Conservation (phyloP, 2,113 vertebrate genomes). For the Chitala chitala region DNA sequence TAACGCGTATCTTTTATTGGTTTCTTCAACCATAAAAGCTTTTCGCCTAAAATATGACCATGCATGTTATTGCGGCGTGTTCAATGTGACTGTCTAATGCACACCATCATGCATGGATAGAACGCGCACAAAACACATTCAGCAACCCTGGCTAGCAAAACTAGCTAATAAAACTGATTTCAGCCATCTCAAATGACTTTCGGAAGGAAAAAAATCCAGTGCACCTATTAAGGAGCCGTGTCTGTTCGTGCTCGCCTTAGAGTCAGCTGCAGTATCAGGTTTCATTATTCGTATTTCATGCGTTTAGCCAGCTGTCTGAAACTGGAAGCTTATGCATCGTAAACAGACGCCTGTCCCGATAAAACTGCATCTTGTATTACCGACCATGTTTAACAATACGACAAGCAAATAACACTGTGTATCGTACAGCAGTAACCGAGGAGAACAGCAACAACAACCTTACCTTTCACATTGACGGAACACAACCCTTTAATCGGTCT, state of each 20-base stretch:
- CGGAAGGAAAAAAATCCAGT: not conserved
- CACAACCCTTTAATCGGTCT: slow-evolving; percentile 34
- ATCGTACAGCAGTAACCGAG: slow-evolving; percentile 25
- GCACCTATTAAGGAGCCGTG: not conserved
- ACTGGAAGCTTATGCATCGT: not conserved
- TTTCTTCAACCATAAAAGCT: not conserved
- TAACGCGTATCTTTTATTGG: not conserved
- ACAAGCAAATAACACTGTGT: not conserved
- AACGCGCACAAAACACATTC: slow-evolving; percentile 29
- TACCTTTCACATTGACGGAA: slow-evolving; percentile 51
- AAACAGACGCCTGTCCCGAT: slow-evolving; percentile 19
- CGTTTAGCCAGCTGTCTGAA: not conserved
- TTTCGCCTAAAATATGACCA: not conserved
- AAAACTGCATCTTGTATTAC: not conserved
- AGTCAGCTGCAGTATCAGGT: slow-evolving; percentile 3
- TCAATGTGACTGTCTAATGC: not conserved
- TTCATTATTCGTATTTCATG: not conserved
- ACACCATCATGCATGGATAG: slow-evolving; percentile 11
- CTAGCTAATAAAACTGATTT: not conserved
- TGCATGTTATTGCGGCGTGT: not conserved
- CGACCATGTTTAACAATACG: slow-evolving; percentile 18
- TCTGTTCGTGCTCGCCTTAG: too few species aligned
- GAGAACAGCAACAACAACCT: slow-evolving; percentile 31
- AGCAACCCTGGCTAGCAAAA: not conserved
- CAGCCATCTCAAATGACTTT: not conserved